Conservation (phyloP, 2,888 invertebrate genomes). For the Archips crataeganus region DNA sequence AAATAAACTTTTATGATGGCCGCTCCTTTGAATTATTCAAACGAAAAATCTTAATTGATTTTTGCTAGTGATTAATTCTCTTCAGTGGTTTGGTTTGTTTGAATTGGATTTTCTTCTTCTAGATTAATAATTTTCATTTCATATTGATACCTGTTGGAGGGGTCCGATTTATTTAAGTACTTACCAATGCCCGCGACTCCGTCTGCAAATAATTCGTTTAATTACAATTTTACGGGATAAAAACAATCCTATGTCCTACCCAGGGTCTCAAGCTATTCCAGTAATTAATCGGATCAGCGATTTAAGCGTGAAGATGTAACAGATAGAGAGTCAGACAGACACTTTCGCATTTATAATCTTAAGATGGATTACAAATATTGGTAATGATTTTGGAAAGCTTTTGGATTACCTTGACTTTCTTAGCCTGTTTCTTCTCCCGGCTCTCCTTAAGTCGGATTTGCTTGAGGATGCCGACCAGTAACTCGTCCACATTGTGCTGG, state of each 20-base stretch:
- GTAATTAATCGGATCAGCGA: too few relatives aligned
- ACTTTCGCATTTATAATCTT: too few relatives aligned
- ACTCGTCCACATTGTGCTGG: constrained; percentile 98
- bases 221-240: too few relatives aligned
- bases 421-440: constrained; percentile 90
- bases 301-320: too few relatives aligned
- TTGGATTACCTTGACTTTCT: constrained; percentile 67
- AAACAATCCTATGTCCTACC: too few relatives aligned
- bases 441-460: constrained; percentile 93
- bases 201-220: too few relatives aligned
- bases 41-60: constrained; percentile 36
- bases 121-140: constrained; percentile 17
- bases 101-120: constrained; percentile 21
- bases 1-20: not conserved
- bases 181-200: not conserved
- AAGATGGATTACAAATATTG: too few relatives aligned
- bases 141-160: not conserved
- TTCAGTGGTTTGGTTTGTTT: constrained; percentile 17
- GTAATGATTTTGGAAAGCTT: too few relatives aligned
- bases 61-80: constrained; percentile 27
- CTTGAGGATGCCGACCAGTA: constrained; percentile 96
- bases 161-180: not conserved
- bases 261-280: too few relatives aligned
- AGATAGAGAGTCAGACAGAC: too few relatives aligned
- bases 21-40: constrained; percentile 29